Evolutionary conservation across 2,888 invertebrate genomes (phyloP), one percentile per base, ranked within the genome.

Genomic region (Helleia helle): DNA sequence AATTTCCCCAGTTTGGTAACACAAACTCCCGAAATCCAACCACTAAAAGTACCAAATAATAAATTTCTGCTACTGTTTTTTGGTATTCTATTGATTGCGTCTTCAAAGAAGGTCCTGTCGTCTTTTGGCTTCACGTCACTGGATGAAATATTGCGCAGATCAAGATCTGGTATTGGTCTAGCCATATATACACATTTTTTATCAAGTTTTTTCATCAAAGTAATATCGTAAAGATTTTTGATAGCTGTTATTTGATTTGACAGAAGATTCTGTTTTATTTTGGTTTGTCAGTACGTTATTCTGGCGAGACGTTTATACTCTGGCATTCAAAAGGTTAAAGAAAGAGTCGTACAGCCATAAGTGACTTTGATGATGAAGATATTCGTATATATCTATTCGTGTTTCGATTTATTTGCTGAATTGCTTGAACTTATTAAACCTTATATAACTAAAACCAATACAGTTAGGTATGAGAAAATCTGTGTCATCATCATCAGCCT

Each of bases 1-100:
- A 92, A 86, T 76, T 95, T 95, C 0, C 97, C 96, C 38, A 97
- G 88, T 75, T 91, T 93, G 75, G 92, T 89, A 15, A 92, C 88
- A 9, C 93, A 71, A 50, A 91, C 89, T 7, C 95, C 95, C 6
- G 93, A 89, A 13, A 90, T 62, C 93, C 94, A 81, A 0, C 83
- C 81, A 6, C 65, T 52, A 0, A 69, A 9, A 0, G 79, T 77
- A 0, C 83, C 83, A 8, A 77, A 28, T 4, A 71, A 40, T 1
- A 83, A 48, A 29, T 72, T 67, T 38, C 67, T 71, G 15, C 60
- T 67, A 5, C 68, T 65, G 12, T 59, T 69, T 14, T 55, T 62
- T 7, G 56, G 55, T n/a, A 71, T 45, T 6, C 59, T 58, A 2
- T 67, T 65, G 4, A 47, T 38, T 0, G 69, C 58, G 1, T 56